phyloP scores from a whole-genome alignment of 1,140 invertebrate genomes.

The Pseudomyrmex gracilis region DNA sequence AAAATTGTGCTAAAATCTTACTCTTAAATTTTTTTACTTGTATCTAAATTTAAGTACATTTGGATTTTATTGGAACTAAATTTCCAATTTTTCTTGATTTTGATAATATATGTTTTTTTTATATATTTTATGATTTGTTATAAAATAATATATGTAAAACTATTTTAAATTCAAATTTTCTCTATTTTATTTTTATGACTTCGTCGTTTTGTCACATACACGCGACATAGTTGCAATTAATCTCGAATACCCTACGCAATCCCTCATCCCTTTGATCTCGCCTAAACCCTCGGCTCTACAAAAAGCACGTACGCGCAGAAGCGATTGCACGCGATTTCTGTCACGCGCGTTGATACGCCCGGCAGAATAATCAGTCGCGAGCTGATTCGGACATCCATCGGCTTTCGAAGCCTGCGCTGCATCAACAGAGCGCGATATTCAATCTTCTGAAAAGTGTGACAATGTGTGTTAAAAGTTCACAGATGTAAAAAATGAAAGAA shows the following conservation, averaged over 20 bases:
- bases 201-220: background rate
- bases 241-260: slow-evolving; percentile 15
- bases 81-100: no score
- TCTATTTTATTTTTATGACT: background rate
- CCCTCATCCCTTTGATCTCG: slow-evolving; percentile 27
- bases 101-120: no score
- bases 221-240: slow-evolving; percentile 30
- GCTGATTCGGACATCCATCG: background rate
- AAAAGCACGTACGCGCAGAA: slow-evolving; percentile 49
- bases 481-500: background rate
- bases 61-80: background rate
- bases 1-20: background rate
- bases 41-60: background rate
- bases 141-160: no score
- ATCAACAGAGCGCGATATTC: background rate
- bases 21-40: background rate
- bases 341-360: slow-evolving; percentile 33
- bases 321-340: slow-evolving; percentile 36
- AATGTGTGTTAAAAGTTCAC: background rate
- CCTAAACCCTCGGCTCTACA: slow-evolving; percentile 28
- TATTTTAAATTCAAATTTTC: slow-evolving; percentile 1
- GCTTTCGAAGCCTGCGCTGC: background rate
- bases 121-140: no score
- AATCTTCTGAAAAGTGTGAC: background rate
- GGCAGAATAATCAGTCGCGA: slow-evolving; percentile 34